Conservation (phyloP, 2,113 vertebrate genomes). For the Emydura subglobosa region DNA sequence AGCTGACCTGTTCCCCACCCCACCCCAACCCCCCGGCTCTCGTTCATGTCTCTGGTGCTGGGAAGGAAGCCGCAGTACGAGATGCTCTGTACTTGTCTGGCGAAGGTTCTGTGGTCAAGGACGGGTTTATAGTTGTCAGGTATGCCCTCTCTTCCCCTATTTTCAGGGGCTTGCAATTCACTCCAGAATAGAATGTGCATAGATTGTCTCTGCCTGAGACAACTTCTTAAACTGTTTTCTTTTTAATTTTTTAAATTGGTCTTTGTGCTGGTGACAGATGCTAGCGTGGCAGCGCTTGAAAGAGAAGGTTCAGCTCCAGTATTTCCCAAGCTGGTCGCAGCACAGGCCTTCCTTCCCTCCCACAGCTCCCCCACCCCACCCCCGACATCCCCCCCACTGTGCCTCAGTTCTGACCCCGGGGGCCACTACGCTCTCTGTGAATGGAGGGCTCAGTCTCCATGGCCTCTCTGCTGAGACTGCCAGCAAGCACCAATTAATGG, state of each 20-base stretch:
- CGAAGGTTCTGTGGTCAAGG: not conserved
- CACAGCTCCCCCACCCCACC: constrained; percentile 15
- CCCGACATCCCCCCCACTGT: not conserved
- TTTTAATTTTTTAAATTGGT: constrained; percentile 34
- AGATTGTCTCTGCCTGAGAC: constrained; percentile 36
- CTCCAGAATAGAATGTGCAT: constrained; percentile 34
- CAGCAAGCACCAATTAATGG: not conserved
- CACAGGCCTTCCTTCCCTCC: not conserved
- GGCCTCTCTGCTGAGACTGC: not conserved
- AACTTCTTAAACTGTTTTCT: not conserved
- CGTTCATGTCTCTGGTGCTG: constrained; percentile 1
- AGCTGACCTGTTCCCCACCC: not conserved
- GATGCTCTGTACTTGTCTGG: not conserved
- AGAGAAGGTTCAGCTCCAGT: constrained; percentile 48
- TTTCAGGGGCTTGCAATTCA: constrained; percentile 50
- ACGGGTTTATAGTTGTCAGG: not conserved
- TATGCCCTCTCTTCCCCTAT: constrained; percentile 12
- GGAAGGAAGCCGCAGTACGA: not conserved
- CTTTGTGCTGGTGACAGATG: constrained; percentile 25
- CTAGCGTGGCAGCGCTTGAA: constrained; percentile 40
- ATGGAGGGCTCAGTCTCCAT: not conserved
- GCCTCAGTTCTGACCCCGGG: constrained; percentile 34
- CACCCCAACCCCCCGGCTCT: not conserved
- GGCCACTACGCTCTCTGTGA: not conserved
- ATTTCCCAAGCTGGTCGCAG: not conserved